Base-by-base conservation (phyloP, 2,113 vertebrate species). In the Irena cyanogastra region DNA sequence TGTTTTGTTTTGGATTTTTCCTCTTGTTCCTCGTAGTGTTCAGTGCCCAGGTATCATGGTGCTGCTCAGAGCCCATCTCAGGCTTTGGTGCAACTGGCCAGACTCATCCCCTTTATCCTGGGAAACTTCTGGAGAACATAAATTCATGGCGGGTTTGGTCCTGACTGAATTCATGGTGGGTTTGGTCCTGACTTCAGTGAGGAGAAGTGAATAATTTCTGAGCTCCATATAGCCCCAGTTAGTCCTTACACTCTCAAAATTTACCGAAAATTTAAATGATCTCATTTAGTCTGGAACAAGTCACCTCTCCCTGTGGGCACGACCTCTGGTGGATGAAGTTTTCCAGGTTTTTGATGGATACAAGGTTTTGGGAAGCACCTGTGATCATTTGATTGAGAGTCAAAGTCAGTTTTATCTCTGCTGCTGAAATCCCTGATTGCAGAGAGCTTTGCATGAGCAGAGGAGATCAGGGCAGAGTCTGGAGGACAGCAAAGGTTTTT, bases 111-210 rank as follows among this genome's bases (percentile, higher is more conserved):
- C 12, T 44, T 70, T 49, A 28, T 28, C 68, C 31, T 70, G 16
- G 31, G 47, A 45, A 47, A 52, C 7, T 30, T 35, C 3, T 0
- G 27, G 50, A 59, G 41, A 56, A 2, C 8, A 0, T 13, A n/a
- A 76, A 16, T 52, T 80, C 3, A 3, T 7, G 3, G 28, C 57
- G 15, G 35, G 8, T 92, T 83, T 60, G 9, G 30, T 56, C 37
- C 54, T 49, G 30, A 26, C 13, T 69, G n/a, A 76, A 16, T 52
- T 80, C 3, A 3, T 7, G 3, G 28, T 61, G 15, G 35, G 8
- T 92, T 83, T 60, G 9, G 30, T 56, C 37, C 54, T 49, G 30
- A 26, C 13, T 69, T 47, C 22, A 61, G 16, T 50, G 66, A 68
- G 65, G 41, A 44, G 28, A 65, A 65, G 33, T 13, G 2, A 71